Evolutionary conservation across 2,113 vertebrate genomes (phyloP), one percentile per base, ranked within the genome.

Genomic region (Microcebus lehilahytsara): DNA sequence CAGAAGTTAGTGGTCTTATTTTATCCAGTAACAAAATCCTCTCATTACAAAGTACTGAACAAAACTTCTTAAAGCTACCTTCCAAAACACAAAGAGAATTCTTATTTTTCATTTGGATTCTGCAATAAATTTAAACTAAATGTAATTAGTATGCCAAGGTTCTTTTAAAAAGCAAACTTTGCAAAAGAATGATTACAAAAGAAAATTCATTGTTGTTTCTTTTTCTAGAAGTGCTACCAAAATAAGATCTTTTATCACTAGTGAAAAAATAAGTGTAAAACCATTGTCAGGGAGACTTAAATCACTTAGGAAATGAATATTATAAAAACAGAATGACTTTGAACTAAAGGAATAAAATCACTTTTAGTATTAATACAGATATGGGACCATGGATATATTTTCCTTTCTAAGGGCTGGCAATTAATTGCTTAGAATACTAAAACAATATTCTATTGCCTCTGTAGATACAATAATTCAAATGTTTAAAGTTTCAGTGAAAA

Each of bases 401-500:
- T 95, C 12, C 51, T 83, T 91, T 85, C 16, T 71, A 81, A 56
- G 42, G 58, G 22, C 16, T 27, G 27, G 23, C 34, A 94, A 90
- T 79, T 87, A 90, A 95, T 42, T 93, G 78, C 22, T 89, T 90
- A 93, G 71, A 90, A 80, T 42, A 75, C 10, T 32, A 88, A 92
- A 62, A 60, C 17, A 96, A 77, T 69, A 94, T n/a, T 84, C 6
- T 46, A 49, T 37, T 78, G 25, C 30, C 27, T 90, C 40, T 46
- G 42, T 32, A 56, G 66, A 85, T 90, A 30, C 64, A 83, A 32
- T 77, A 94, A 84, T 67, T 92, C 3, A 69, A 67, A 91, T 56
- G 56, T 40, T 97, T 94, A 46, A 93, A 88, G 40, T 89, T 77
- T 91, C 77, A 93, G 20, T 79, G 37, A 95, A 91, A 93, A 91